Percentiles rank a stretch among this genome's conserved stretches.
Evolutionary conservation across 2,888 invertebrate genomes (phyloP).

Genomic region (Idaea biselata): DNA sequence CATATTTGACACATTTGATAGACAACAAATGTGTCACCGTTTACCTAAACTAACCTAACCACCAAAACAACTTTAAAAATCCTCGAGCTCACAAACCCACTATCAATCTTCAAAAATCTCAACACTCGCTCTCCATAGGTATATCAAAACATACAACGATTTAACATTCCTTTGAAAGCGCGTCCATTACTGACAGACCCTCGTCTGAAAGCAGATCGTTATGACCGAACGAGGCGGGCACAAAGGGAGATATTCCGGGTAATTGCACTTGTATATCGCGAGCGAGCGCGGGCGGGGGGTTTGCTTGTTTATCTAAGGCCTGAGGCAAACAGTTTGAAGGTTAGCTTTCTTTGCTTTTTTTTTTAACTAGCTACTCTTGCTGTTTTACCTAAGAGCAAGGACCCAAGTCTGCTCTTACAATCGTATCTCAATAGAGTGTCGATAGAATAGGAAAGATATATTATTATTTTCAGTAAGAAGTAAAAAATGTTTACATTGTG

Average conservation of each 20-base stretch:
- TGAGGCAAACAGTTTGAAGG: neutral
- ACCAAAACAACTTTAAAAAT: too few relatives aligned
- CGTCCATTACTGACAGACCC: neutral
- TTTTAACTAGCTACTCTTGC: neutral
- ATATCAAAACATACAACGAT: neutral
- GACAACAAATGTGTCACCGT: too few relatives aligned
- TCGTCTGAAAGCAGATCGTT: conserved; percentile 1
- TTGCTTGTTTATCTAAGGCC: neutral
- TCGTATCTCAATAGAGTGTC: too few relatives aligned
- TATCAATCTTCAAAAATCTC: neutral
- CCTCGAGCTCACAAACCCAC: too few relatives aligned
- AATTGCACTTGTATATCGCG: neutral
- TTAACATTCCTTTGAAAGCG: neutral
- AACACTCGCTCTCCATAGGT: neutral
- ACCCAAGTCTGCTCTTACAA: too few relatives aligned
- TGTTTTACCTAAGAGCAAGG: neutral
- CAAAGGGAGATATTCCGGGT: neutral
- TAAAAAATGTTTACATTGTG: too few relatives aligned
- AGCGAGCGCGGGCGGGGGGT: neutral
- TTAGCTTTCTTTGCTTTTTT: neutral
- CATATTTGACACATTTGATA: too few relatives aligned
- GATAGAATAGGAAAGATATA: too few relatives aligned
- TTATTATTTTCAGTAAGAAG: too few relatives aligned
- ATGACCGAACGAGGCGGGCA: neutral
- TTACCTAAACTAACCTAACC: too few relatives aligned